Evolutionary conservation across 64 coral and sea anemone species (phyloP), one percentile per base, ranked within the genome.

Genomic region (Hydrozoanthus tunicans): DNA sequence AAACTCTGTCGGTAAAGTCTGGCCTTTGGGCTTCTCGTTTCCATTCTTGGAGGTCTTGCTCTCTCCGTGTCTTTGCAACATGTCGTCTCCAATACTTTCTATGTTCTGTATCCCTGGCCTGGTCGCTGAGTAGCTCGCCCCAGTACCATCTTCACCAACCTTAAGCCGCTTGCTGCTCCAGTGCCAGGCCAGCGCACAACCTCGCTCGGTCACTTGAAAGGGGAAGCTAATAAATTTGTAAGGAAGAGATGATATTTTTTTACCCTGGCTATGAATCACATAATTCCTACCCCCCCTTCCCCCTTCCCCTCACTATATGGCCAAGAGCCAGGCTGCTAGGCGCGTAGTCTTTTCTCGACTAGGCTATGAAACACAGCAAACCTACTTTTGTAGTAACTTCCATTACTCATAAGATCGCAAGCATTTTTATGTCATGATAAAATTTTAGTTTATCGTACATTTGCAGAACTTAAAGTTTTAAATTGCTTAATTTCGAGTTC

Each of bases 141-240:
- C 52, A 13, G 10, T 13, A 32, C 54, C 14, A 76, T 27, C 53
- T 9, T 7, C 13, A 25, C 76, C 79, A 54, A 91, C 73, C 64
- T 91, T 96, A 23, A 91, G 54, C 59, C 80, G 93, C 24, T 96
- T 96, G 59, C 52, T 91, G n/a, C 85, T 82, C 74, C 60, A 96
- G 2, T 67, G 89, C 77, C 92, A 90, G 9, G 83, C 66, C 14
- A 96, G 63, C 5, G 94, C 94, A 55, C 94, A 96, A 12, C 94
- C 94, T 66, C 86, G 79, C 76, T 90, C 86, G 12, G 91, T 84
- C 58, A 91, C 91, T 86, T 86, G 91, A 82, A 83, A 96, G 53
- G 88, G 86, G 43, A 90, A 96, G 51, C 73, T 96, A 26, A 32
- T 10, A 62, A 58, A 10, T 0, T 43, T 89, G 64, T 88, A 89